Percentiles rank a stretch among this genome's conserved stretches.
Evolutionary conservation across 2,888 invertebrate species (phyloP).

Genomic region (Amphipoea oculea): DNA sequence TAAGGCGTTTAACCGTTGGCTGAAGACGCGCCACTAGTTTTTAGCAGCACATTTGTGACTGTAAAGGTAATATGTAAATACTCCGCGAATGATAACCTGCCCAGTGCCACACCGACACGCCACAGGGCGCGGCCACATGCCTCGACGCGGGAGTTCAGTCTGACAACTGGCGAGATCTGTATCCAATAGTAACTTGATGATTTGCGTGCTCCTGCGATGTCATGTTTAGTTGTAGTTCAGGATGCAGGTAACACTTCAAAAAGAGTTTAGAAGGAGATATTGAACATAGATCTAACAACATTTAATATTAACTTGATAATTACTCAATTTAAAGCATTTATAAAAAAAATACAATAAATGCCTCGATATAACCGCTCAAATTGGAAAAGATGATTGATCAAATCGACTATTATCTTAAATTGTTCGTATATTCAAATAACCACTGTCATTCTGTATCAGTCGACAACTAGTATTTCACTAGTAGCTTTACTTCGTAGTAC

Average conservation of each 20-base stretch:
- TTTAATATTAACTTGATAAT: background rate
- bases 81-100: slow-evolving; percentile 13
- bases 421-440: background rate
- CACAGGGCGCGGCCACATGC: slow-evolving; percentile 3
- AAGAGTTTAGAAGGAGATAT: background rate
- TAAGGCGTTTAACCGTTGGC: slow-evolving; percentile 37
- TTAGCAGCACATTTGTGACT: slow-evolving; percentile 38
- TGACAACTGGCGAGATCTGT: background rate
- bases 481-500: background rate
- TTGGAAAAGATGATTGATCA: background rate
- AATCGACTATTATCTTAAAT: background rate
- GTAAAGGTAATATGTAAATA: slow-evolving; percentile 57
- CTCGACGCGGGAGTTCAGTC: background rate
- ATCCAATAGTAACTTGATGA: background rate
- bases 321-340: background rate
- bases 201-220: background rate
- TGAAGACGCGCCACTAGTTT: slow-evolving; percentile 36
- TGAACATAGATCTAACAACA: background rate
- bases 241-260: background rate
- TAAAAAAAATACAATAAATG: background rate
- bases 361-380: background rate
- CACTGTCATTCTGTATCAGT: too few species aligned
- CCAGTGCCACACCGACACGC: background rate
- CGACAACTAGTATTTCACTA: background rate
- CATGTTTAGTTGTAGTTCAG: too few species aligned